These are phyloP conservation scores for Yasuhikotakia modesta DNA, from an alignment of 2,797 vertebrate genomes.

Conservation along the genomic window DNA sequence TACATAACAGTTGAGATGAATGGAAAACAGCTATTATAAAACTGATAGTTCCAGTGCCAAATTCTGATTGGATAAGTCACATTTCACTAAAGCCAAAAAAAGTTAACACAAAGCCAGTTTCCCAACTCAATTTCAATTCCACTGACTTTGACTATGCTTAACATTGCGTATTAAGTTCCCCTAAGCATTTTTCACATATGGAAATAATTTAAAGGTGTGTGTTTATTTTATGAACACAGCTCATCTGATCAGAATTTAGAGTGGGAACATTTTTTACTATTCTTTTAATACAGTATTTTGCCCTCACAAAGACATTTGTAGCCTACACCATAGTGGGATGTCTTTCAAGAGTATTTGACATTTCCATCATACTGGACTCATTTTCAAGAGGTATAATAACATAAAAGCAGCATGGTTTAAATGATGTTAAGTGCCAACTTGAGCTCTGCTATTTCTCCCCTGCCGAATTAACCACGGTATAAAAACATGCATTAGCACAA, in stretches of 20 bases:
- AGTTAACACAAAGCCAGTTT: no score
- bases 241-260: neutral
- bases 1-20: no score
- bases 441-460: constrained; percentile 61
- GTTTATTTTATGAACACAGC: neutral
- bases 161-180: no score
- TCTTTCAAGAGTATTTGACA: constrained; percentile 58
- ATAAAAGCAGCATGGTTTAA: constrained; percentile 59
- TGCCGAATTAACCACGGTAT: constrained; percentile 57
- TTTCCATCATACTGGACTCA: constrained; percentile 30
- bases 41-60: no score
- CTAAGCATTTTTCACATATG: neutral
- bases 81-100: no score
- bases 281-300: neutral
- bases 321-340: neutral
- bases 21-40: no score
- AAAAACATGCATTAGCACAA: constrained; percentile 60
- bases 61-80: no score
- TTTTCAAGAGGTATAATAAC: constrained; percentile 56
- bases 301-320: neutral
- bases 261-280: neutral
- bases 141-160: no score
- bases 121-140: neutral
- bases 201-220: neutral
- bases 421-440: constrained; percentile 66